Conservation (phyloP, 2,888 invertebrate genomes). For the Eulithis prunata region DNA sequence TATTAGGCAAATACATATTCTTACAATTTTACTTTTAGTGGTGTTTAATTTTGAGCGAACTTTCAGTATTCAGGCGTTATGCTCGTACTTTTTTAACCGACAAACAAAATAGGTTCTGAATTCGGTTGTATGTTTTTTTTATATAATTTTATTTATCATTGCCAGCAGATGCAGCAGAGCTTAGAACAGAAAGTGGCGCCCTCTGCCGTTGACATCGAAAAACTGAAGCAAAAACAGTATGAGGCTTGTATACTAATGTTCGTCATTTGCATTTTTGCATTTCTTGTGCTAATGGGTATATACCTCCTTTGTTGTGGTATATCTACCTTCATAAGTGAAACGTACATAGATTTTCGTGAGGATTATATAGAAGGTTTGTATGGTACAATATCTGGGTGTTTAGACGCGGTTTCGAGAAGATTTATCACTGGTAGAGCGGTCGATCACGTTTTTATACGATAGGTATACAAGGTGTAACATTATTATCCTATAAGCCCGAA, state of each 20-base stretch:
- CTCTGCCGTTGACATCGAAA: neutral
- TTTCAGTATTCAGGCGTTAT: no score
- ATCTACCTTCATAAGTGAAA: neutral
- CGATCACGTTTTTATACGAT: constrained; percentile 6
- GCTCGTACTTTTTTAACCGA: no score
- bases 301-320: neutral
- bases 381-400: constrained; percentile 2
- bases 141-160: constrained; percentile 3
- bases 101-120: no score
- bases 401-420: neutral
- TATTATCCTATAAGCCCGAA: no score
- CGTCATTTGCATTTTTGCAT: constrained; percentile 8
- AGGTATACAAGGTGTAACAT: no score
- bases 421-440: constrained; percentile 10
- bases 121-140: no score
- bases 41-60: no score
- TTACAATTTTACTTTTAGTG: no score
- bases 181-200: neutral
- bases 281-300: neutral
- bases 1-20: no score
- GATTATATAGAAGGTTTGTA: constrained; percentile 4
- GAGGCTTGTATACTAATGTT: constrained; percentile 5
- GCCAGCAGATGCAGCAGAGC: constrained; percentile 12
- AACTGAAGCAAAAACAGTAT: neutral
- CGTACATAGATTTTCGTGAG: neutral